These are phyloP conservation scores for Choristoneura rosaceana DNA, from an alignment of 2,888 invertebrate genomes.

Conservation along the genomic window DNA sequence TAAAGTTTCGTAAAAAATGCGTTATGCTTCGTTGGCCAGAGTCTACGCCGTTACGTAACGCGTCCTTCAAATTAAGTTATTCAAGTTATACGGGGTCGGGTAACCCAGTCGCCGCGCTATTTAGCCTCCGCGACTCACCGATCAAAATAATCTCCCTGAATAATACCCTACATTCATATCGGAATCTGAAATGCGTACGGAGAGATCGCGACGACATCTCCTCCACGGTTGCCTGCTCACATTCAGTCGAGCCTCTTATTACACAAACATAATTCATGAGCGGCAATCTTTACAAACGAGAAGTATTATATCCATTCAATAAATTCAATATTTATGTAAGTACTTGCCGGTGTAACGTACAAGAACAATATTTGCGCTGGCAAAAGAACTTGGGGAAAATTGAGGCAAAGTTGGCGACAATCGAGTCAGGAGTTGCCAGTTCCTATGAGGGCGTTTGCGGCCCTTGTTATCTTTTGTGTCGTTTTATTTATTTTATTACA, in stretches of 20 bases:
- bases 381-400: conserved; percentile 13
- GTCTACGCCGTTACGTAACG: not conserved
- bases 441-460: conserved; percentile 15
- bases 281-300: conserved; percentile 20
- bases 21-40: too few species aligned
- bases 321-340: conserved; percentile 25
- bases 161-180: conserved; percentile 13
- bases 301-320: conserved; percentile 15
- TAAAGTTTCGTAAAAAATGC: too few species aligned
- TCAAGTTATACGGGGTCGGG: not conserved
- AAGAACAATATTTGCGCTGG: conserved; percentile 23
- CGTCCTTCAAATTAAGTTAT: conserved; percentile 6
- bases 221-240: conserved; percentile 9
- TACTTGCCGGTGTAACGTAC: conserved; percentile 16
- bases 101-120: conserved; percentile 5
- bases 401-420: conserved; percentile 14
- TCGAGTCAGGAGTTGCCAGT: conserved; percentile 8
- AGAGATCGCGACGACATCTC: not conserved
- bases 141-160: conserved; percentile 13
- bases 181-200: conserved; percentile 11
- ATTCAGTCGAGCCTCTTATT: not conserved
- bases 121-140: conserved; percentile 6
- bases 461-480: conserved; percentile 26
- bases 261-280: conserved; percentile 18
- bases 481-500: conserved; percentile 18